Conservation (phyloP, 2,113 vertebrate genomes). For the Telmatochromis bifrenatus region DNA sequence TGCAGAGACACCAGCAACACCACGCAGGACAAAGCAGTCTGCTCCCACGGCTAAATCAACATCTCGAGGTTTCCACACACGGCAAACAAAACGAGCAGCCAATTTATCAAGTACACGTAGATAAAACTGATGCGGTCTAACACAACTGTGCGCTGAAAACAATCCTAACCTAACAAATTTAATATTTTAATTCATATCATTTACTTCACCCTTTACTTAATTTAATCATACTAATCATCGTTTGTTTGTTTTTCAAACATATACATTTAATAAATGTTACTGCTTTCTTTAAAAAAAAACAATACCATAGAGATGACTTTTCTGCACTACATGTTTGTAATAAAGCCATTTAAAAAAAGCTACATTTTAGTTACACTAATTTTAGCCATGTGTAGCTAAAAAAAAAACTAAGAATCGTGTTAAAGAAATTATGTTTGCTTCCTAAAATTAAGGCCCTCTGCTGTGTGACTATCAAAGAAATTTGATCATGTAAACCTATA, state of each 20-base stretch:
- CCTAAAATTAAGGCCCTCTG: neutral
- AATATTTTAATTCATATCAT: neutral
- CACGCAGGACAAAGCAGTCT: neutral
- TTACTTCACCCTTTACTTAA: neutral
- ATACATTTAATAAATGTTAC: neutral
- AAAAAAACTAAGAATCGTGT: neutral
- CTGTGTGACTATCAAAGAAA: neutral
- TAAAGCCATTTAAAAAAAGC: neutral
- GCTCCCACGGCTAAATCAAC: neutral
- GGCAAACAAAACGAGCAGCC: neutral
- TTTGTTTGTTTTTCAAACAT: neutral
- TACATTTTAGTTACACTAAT: neutral
- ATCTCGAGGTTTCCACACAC: neutral
- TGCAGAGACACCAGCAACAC: neutral
- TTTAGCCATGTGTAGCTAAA: neutral
- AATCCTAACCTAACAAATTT: neutral
- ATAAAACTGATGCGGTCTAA: neutral
- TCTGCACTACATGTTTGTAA: neutral
- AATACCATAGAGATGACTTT: neutral
- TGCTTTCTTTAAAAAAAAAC: accelerated
- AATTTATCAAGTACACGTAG: neutral
- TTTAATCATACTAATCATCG: neutral
- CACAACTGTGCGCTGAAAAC: neutral
- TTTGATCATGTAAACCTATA: neutral
- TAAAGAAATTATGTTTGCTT: neutral